Percentiles rank a stretch among this genome's conserved stretches.
Evolutionary conservation across 2,113 vertebrate species (phyloP).

Genomic region (Oostethus manadensis): DNA sequence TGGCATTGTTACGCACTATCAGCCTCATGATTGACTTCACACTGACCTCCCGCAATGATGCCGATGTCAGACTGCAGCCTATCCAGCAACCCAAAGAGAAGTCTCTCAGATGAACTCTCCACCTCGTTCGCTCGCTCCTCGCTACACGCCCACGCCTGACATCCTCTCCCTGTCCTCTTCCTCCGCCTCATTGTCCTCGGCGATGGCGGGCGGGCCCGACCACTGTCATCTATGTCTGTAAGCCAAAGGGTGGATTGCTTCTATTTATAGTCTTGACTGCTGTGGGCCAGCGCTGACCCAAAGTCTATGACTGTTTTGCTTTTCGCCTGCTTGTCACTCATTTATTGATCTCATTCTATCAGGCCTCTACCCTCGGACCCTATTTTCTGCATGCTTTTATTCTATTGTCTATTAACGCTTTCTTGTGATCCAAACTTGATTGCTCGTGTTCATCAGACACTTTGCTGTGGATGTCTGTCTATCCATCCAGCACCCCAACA

Average conservation of each 20-base stretch:
- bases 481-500: no score
- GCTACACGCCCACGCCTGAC: slow-evolving; percentile 12
- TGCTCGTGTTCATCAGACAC: no score
- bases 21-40: slow-evolving; percentile 21
- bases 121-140: not conserved
- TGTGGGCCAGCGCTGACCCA: slow-evolving; percentile 47
- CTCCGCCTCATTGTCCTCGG: slow-evolving; percentile 26
- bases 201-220: slow-evolving; percentile 32
- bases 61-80: slow-evolving; percentile 6
- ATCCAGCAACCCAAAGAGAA: slow-evolving; percentile 3
- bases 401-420: no score
- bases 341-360: no score
- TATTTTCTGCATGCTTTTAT: no score
- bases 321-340: no score
- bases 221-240: slow-evolving; percentile 49
- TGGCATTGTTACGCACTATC: not conserved
- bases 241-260: slow-evolving; percentile 56
- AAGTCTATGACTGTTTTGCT: slow-evolving; percentile 34
- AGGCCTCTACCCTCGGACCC: no score
- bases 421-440: no score
- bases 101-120: slow-evolving; percentile 5
- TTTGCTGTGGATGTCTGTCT: no score
- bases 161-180: slow-evolving; percentile 15
- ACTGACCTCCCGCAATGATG: slow-evolving; percentile 14
- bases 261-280: slow-evolving; percentile 59